Percentiles rank a stretch among this genome's conserved stretches.
phyloP scores from a whole-genome alignment of 2,888 invertebrate species.

The Zhuqinia jingwanae region DNA sequence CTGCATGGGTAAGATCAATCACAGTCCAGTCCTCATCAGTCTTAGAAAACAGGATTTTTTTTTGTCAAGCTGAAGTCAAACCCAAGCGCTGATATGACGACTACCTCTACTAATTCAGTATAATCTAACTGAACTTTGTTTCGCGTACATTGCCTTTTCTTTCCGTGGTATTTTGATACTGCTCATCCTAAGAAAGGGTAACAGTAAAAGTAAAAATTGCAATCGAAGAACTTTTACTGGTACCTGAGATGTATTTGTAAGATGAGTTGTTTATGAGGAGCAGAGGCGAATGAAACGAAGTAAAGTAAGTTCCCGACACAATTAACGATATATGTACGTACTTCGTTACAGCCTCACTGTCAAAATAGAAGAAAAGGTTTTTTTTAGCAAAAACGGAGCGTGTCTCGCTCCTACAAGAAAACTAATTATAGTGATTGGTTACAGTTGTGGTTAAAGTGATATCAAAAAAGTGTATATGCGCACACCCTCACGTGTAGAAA shows the following conservation, averaged over 20 bases:
- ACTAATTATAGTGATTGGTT: no score
- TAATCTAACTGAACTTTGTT: slow-evolving; percentile 63
- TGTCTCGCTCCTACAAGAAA: no score
- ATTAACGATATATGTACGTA: no score
- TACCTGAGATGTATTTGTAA: not conserved
- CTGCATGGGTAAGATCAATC: slow-evolving; percentile 54
- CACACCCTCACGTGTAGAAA: no score
- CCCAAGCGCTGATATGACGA: not conserved
- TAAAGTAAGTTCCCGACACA: no score
- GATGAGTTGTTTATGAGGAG: slow-evolving; percentile 6
- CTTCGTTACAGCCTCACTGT: no score
- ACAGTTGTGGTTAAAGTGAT: no score
- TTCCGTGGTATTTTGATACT: not conserved
- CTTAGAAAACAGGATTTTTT: slow-evolving; percentile 70
- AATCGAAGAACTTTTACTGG: slow-evolving; percentile 21
- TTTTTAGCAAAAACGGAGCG: no score
- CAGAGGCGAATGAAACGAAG: not conserved
- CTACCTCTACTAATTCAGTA: slow-evolving; percentile 37
- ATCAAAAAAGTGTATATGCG: no score
- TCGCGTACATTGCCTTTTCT: slow-evolving; percentile 67
- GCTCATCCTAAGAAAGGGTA: slow-evolving; percentile 12
- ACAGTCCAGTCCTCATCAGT: slow-evolving; percentile 67
- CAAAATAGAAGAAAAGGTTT: no score
- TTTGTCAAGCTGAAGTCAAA: slow-evolving; percentile 59
- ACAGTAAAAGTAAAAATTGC: slow-evolving; percentile 67